Conservation (phyloP, 2,888 invertebrate species). For the Hoplodrina ambigua region DNA sequence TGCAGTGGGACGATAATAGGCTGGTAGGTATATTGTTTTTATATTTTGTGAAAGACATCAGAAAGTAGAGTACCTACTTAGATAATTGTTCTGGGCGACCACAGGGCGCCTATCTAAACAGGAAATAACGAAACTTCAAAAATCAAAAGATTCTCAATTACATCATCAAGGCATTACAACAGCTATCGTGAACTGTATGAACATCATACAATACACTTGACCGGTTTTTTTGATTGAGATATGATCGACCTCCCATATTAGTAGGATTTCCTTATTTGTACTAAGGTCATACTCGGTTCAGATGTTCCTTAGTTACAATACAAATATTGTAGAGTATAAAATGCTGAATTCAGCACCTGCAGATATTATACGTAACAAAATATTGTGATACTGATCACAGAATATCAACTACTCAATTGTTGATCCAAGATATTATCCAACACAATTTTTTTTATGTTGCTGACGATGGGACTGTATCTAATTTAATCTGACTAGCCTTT, state of each 20-base stretch:
- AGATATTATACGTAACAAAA: constrained; percentile 1
- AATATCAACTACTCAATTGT: background rate
- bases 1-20: no score
- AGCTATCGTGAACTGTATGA: constrained; percentile 16
- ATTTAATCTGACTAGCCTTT: no score
- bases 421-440: background rate
- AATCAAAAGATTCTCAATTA: constrained; percentile 21
- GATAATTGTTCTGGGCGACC: background rate
- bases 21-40: no score
- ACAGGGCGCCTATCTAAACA: background rate
- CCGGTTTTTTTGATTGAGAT: constrained; percentile 48
- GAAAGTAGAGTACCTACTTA: background rate
- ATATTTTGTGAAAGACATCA: no score
- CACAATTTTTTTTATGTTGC: background rate
- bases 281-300: constrained; percentile 40
- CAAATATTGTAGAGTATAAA: constrained; percentile 24
- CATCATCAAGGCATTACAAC: constrained; percentile 23
- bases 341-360: background rate
- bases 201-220: constrained; percentile 41
- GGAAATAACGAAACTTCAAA: constrained; percentile 13
- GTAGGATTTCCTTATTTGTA: constrained; percentile 57
- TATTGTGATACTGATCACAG: background rate
- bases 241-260: constrained; percentile 46
- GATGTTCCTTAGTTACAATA: constrained; percentile 25
- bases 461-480: no score